Evolutionary conservation across 2,113 vertebrate species (phyloP).

Genomic region (Nothoprocta perdicaria): DNA sequence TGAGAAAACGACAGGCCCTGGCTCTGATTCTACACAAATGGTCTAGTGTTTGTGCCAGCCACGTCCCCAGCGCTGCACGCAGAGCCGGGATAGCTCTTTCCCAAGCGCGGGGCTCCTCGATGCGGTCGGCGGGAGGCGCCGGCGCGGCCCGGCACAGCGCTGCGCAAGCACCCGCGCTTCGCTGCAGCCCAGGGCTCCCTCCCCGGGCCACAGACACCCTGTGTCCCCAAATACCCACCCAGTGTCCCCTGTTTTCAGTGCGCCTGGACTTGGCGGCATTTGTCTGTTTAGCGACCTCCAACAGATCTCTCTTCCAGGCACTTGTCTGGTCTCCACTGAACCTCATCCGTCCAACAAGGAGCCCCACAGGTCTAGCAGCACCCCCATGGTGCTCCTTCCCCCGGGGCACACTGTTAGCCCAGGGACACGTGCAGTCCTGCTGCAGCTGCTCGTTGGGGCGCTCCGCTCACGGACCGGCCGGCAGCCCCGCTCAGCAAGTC

Average conservation of each 20-base stretch:
- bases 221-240: neutral
- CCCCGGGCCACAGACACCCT: neutral
- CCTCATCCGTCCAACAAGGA: neutral
- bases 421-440: neutral
- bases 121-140: neutral
- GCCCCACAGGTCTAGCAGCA: neutral
- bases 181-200: neutral
- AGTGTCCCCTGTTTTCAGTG: neutral
- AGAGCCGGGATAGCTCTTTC: neutral
- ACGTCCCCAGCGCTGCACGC: neutral
- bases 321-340: neutral
- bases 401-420: neutral
- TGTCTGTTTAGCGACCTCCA: neutral
- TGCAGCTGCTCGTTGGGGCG: neutral
- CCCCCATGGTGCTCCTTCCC: neutral
- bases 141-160: too few species aligned
- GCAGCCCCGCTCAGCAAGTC: neutral
- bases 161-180: neutral
- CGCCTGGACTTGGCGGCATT: neutral
- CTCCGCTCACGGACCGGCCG: neutral
- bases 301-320: neutral
- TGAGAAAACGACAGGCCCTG: neutral
- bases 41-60: neutral
- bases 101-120: neutral
- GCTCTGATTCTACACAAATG: neutral